Evolutionary conservation across 2,888 invertebrate genomes (phyloP), one percentile per base, ranked within the genome.

Genomic region (Nomada hirtipes): DNA sequence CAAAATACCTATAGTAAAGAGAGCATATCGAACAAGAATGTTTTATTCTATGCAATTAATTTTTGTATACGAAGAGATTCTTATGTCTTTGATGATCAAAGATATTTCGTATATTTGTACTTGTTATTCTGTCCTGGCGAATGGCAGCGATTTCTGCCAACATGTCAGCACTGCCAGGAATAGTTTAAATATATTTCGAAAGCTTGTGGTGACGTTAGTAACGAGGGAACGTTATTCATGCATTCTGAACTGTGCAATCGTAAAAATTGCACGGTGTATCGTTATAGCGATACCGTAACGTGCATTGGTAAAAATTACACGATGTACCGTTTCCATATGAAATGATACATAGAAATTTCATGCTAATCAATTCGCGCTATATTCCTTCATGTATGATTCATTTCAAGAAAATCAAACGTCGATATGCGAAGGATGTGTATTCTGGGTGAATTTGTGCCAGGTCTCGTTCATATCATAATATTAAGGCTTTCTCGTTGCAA

Each of bases 311-410:
- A 63, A 36, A 57, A 63, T 55, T 57, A n/a, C 63, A 47, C 15
- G 55, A 50, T 47, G 20, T 23, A 68, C 52, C 15, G 20, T n/a
- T 42, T 15, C 20, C 20, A 20, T 10, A 20, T 36, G 26, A 60
- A 61, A 74, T 36, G 23, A 70, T 36, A 26, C 23, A 47, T 13
- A 52, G 50, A 50, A 74, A 42, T 55, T 59, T 67, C 36, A 18
- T 29, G 36, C 13, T 59, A 59, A 57, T 29, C 23, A 50, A 67
- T 50, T 50, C 29, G 3, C 23, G 9, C 42, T 23, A 13, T 26
- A 15, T 36, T 57, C 29, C 36, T 74, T 73, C 74, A 50, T 47
- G 59, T 59, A 74, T 67, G 36, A 59, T 67, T 67, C 74, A 60
- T 63, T 15, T 42, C 20, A 20, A 13, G 9, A 4, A 15, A 59